Percentiles rank a stretch among this genome's conserved stretches.
These are phyloP conservation scores for Aporophyla lueneburgensis DNA, from an alignment of 2,888 invertebrate genomes.

Conservation along the genomic window DNA sequence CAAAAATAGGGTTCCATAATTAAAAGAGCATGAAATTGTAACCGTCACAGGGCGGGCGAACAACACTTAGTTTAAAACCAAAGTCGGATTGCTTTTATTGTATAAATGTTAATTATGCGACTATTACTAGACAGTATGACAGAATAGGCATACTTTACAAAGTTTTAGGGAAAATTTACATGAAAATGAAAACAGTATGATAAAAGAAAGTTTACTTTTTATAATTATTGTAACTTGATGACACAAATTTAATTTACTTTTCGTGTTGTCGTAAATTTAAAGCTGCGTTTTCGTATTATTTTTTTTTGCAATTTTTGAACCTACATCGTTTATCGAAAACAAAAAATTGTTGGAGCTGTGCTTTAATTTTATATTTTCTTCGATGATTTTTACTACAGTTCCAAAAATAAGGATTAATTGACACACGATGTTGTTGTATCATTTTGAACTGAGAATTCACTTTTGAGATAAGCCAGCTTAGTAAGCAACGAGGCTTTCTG, in stretches of 20 bases:
- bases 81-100: constrained; percentile 71
- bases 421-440: not conserved
- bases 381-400: not conserved
- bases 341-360: not conserved
- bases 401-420: not conserved
- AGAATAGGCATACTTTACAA: constrained; percentile 39
- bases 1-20: constrained; percentile 73
- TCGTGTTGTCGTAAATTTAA: constrained; percentile 20
- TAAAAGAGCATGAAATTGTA: constrained; percentile 76
- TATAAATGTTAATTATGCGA: constrained; percentile 70
- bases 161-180: constrained; percentile 45
- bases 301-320: constrained; percentile 11
- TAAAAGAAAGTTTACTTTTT: constrained; percentile 21
- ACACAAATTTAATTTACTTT: constrained; percentile 11
- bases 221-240: constrained; percentile 18
- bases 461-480: too few species aligned
- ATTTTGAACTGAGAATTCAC: too few species aligned
- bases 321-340: not conserved
- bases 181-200: constrained; percentile 27
- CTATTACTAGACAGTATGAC: constrained; percentile 40
- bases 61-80: constrained; percentile 75
- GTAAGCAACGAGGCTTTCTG: too few species aligned
- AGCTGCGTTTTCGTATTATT: not conserved
- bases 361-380: not conserved
- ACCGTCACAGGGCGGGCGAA: constrained; percentile 70